Evolutionary conservation across 2,888 invertebrate species (phyloP).

Genomic region (Spisula solida): DNA sequence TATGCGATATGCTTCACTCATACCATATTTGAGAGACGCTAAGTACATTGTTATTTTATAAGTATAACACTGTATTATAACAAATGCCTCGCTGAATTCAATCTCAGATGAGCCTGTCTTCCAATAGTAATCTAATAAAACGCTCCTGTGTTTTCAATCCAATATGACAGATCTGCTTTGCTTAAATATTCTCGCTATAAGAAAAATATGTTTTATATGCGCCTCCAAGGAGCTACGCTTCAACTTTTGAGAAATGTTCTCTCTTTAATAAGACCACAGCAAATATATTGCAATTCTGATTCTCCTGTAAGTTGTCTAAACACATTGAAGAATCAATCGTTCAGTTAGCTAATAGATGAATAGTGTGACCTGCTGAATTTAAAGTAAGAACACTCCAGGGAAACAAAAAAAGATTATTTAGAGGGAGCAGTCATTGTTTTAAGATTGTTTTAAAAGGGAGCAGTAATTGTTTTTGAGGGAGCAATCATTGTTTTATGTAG

Average conservation of each 20-base stretch:
- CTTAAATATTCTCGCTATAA: neutral
- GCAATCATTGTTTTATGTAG: no score
- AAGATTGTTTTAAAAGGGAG: neutral
- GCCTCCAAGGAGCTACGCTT: neutral
- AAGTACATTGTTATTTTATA: neutral
- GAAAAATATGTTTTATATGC: constrained; percentile 20
- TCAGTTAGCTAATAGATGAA: neutral
- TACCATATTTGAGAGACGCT: constrained; percentile 13
- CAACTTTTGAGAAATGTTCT: neutral
- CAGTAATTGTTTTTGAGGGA: no score
- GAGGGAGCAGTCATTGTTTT: neutral
- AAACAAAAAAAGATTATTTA: neutral
- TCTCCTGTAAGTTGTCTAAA: neutral
- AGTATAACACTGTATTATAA: constrained; percentile 13
- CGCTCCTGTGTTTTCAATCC: neutral
- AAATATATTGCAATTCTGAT: neutral
- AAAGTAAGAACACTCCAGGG: neutral
- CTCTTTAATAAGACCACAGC: neutral
- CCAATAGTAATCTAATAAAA: constrained; percentile 6
- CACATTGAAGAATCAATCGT: neutral
- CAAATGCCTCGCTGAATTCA: constrained; percentile 1
- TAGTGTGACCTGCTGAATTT: neutral
- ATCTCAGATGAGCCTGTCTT: neutral
- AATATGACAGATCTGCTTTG: neutral
- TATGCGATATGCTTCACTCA: neutral